These are phyloP conservation scores for Gandaritis pyraliata DNA, from an alignment of 2,888 invertebrate species.

Conservation along the genomic window DNA sequence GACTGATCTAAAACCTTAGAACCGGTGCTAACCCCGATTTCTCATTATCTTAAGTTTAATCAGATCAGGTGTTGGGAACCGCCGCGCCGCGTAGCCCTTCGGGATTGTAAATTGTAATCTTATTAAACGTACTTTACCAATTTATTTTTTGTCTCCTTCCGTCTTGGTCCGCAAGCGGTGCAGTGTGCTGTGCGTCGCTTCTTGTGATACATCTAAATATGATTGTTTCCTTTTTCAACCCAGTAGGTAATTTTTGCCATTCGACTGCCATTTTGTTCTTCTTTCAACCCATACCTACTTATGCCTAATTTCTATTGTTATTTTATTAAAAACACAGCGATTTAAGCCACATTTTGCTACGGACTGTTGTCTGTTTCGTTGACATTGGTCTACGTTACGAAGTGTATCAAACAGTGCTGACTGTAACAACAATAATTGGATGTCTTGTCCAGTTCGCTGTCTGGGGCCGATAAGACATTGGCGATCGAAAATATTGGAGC, in stretches of 20 bases:
- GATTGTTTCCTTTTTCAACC: no score
- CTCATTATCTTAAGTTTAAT: slow-evolving; percentile 52
- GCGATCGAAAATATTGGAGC: slow-evolving; percentile 17
- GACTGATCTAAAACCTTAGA: neutral
- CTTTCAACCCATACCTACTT: no score
- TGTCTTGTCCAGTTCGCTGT: slow-evolving; percentile 28
- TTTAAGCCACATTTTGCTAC: no score
- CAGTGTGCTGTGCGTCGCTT: slow-evolving; percentile 18
- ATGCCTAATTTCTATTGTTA: no score
- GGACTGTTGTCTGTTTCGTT: no score
- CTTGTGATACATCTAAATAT: neutral
- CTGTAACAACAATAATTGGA: slow-evolving; percentile 28
- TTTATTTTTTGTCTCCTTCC: slow-evolving; percentile 21
- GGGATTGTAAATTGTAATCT: slow-evolving; percentile 54
- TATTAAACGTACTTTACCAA: slow-evolving; percentile 44
- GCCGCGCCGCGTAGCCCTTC: slow-evolving; percentile 43
- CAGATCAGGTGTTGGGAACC: slow-evolving; percentile 52
- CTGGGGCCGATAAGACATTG: slow-evolving; percentile 24
- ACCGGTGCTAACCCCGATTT: slow-evolving; percentile 14
- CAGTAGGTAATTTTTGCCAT: no score
- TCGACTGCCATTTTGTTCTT: no score
- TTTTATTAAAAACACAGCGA: no score
- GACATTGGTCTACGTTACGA: neutral
- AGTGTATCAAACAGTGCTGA: neutral
- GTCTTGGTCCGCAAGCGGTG: slow-evolving; percentile 9